A percentile compares a stretch with the other conserved stretches of the same genome.
Conservation (phyloP, 2,797 vertebrate genomes). For the Apogon talboti region DNA sequence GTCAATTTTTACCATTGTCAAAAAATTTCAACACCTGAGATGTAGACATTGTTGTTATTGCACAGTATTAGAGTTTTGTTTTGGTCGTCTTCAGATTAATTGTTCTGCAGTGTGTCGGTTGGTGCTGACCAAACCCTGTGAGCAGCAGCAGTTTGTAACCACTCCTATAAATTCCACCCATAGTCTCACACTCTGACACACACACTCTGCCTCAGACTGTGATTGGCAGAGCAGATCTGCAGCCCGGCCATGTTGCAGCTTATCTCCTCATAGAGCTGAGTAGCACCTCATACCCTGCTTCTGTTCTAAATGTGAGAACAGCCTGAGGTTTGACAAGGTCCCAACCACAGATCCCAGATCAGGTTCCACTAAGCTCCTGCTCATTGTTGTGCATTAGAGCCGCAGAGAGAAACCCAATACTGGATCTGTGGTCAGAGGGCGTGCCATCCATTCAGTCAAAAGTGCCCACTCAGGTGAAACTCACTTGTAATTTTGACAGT, state of each 20-base stretch:
- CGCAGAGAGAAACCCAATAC: constrained; percentile 64
- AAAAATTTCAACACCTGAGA: no score
- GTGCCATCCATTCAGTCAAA: constrained; percentile 64
- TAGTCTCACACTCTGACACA: neutral
- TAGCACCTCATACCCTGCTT: constrained; percentile 38
- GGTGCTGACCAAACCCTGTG: constrained; percentile 6
- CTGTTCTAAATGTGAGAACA: constrained; percentile 58
- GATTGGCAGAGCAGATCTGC: constrained; percentile 28
- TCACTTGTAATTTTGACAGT: constrained; percentile 65
- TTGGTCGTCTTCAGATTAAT: no score
- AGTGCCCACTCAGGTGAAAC: constrained; percentile 71
- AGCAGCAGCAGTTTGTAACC: constrained; percentile 42
- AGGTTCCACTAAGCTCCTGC: constrained; percentile 55
- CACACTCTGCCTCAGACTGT: neutral
- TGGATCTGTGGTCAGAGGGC: constrained; percentile 63
- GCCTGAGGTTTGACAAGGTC: constrained; percentile 56
- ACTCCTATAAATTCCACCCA: constrained; percentile 39
- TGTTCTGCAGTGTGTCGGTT: no score
- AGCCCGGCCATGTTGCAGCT: constrained; percentile 36
- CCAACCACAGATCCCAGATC: constrained; percentile 68
- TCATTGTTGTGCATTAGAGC: constrained; percentile 68
- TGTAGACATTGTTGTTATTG: no score
- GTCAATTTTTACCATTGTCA: no score
- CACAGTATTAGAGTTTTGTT: no score
- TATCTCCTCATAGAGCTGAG: constrained; percentile 38